These are phyloP conservation scores for Pyrgilauda ruficollis DNA, from an alignment of 2,113 vertebrate species.

Conservation along the genomic window DNA sequence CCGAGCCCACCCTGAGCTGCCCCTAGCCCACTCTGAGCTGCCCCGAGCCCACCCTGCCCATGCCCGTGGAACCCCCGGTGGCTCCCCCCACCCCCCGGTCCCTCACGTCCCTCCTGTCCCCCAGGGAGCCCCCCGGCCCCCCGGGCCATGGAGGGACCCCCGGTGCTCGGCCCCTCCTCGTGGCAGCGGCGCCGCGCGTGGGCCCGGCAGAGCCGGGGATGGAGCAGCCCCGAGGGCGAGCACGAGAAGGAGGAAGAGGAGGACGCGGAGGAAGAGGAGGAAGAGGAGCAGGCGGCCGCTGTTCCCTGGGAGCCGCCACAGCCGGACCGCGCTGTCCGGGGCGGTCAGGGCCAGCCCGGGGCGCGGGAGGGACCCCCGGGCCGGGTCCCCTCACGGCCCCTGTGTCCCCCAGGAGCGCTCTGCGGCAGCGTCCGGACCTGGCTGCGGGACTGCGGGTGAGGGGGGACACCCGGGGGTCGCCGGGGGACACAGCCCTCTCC, in stretches of 20 bases:
- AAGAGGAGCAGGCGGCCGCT: slow-evolving; percentile 10
- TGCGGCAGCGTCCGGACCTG: slow-evolving; percentile 78
- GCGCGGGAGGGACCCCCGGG: fast-evolving
- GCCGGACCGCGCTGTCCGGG: slow-evolving; percentile 76
- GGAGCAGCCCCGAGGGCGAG: slow-evolving; percentile 48
- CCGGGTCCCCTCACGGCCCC: not conserved
- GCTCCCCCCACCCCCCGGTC: no score
- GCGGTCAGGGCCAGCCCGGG: slow-evolving; percentile 61
- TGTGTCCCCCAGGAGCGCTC: slow-evolving; percentile 66
- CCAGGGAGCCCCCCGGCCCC: no score
- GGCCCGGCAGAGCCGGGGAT: slow-evolving; percentile 76
- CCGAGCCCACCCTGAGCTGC: no score
- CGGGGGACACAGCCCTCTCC: no score
- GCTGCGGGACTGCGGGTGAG: slow-evolving; percentile 79
- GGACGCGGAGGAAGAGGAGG: not conserved
- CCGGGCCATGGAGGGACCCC: slow-evolving; percentile 7
- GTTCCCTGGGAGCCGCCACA: slow-evolving; percentile 14
- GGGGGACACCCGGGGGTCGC: not conserved
- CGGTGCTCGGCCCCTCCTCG: slow-evolving; percentile 66
- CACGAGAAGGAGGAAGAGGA: not conserved
- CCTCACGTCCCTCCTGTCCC: no score
- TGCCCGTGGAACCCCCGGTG: no score
- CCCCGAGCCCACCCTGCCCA: no score
- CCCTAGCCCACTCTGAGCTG: no score
- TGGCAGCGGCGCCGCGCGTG: slow-evolving; percentile 78